Evolutionary conservation across 2,888 invertebrate species (phyloP).

Genomic region (Ornithoptera alexandrae): DNA sequence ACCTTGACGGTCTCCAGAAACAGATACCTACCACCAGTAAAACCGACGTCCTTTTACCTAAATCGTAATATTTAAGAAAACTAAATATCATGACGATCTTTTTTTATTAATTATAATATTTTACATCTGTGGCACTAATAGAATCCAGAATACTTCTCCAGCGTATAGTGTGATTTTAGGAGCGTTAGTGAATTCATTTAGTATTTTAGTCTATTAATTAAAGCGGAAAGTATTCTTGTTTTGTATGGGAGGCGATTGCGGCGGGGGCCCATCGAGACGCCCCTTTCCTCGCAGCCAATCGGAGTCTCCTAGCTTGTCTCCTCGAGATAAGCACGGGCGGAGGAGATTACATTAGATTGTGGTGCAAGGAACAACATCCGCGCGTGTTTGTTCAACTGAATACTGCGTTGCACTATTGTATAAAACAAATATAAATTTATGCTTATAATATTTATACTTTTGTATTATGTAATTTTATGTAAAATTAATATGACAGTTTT

Average conservation of each 20-base stretch:
- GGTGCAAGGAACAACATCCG: constrained; percentile 31
- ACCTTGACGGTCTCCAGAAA: no score
- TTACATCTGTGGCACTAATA: no score
- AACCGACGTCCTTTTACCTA: no score
- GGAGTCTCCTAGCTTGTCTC: constrained; percentile 54
- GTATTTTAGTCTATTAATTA: constrained; percentile 30
- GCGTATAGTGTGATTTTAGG: constrained; percentile 5
- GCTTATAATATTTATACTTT: no score
- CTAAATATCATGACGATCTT: no score
- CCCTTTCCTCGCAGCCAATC: constrained; percentile 68
- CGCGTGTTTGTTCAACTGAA: constrained; percentile 18
- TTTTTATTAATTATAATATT: no score
- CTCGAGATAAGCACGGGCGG: constrained; percentile 50
- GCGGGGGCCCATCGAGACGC: constrained; percentile 48
- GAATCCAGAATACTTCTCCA: background rate
- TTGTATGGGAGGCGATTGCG: constrained; percentile 49
- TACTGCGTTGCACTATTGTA: background rate
- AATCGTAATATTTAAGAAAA: no score
- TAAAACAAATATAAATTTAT: background rate
- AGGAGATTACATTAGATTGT: constrained; percentile 33
- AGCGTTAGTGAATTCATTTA: constrained; percentile 18
- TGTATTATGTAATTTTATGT: no score
- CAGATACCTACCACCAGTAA: no score
- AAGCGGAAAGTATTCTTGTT: constrained; percentile 15
- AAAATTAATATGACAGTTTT: no score